Evolutionary conservation across 2,113 vertebrate species (phyloP).

Genomic region (Syngnathus floridae): DNA sequence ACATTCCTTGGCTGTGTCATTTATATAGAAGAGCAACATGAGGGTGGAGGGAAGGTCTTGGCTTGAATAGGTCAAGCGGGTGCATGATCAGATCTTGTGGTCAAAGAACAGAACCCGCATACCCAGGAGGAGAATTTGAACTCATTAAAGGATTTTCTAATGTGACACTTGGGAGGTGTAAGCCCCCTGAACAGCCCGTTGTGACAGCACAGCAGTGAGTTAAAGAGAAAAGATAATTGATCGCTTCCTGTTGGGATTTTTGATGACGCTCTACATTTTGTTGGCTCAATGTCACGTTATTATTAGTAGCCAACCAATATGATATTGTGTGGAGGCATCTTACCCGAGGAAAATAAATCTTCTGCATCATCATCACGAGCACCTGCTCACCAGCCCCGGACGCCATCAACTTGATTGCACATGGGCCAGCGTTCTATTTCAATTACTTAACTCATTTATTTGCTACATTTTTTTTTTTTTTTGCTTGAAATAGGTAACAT

Average conservation of each 20-base stretch:
- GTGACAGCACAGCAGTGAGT: not conserved
- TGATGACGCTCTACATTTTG: too few relatives aligned
- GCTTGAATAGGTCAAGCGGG: not conserved
- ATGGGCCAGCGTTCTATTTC: not conserved
- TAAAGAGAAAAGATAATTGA: not conserved
- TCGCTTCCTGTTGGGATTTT: not conserved
- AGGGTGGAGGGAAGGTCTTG: not conserved
- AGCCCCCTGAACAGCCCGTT: not conserved
- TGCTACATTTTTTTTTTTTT: not conserved
- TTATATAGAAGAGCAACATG: not conserved
- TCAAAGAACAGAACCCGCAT: not conserved
- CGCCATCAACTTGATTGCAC: constrained; percentile 2
- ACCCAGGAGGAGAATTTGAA: not conserved
- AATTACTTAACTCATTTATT: constrained; percentile 1
- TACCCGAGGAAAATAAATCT: not conserved
- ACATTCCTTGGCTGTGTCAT: not conserved
- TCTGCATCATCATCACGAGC: not conserved
- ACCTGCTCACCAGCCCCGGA: not conserved
- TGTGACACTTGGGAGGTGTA: not conserved
- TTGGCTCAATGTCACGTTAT: not conserved
- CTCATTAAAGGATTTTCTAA: not conserved
- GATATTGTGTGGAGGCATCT: not conserved
- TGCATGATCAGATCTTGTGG: not conserved
- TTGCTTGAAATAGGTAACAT: not conserved
- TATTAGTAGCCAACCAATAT: not conserved